A percentile compares a stretch with the other conserved stretches of the same genome.
phyloP scores from a whole-genome alignment of 2,113 vertebrate genomes.

The Plestiodon gilberti region DNA sequence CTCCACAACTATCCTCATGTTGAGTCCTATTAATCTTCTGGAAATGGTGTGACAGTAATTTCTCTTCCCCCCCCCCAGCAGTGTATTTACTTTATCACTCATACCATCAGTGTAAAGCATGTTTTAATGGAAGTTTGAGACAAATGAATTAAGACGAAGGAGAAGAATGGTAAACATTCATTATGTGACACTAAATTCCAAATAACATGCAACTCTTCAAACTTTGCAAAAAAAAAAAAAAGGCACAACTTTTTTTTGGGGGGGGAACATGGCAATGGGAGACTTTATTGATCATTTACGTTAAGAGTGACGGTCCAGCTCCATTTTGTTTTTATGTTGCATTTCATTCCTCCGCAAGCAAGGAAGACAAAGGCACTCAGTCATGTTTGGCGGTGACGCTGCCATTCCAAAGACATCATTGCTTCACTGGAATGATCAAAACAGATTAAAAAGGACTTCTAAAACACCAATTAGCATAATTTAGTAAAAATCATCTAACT shows the following conservation, averaged over 20 bases:
- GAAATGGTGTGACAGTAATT: constrained; percentile 47
- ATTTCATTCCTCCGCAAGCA: constrained; percentile 57
- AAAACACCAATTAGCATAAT: constrained; percentile 69
- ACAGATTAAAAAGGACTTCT: constrained; percentile 64
- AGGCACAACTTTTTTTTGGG: not conserved
- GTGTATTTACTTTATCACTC: constrained; percentile 7
- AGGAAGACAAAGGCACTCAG: constrained; percentile 52
- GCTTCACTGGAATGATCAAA: constrained; percentile 65
- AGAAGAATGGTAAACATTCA: not conserved
- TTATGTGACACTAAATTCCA: constrained; percentile 1
- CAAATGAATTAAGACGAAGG: constrained; percentile 27
- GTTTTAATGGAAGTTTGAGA: constrained; percentile 43
- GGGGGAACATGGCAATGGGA: constrained; percentile 11
- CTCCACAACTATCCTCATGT: constrained; percentile 24
- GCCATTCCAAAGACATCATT: constrained; percentile 45
- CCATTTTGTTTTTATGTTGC: constrained; percentile 38
- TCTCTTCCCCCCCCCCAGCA: not conserved
- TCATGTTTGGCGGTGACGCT: constrained; percentile 20
- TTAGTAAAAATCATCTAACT: constrained; percentile 67
- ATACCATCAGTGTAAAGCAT: constrained; percentile 57
- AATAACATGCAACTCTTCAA: not conserved
- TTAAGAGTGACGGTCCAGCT: constrained; percentile 21
- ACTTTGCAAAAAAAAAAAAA: constrained; percentile 18
- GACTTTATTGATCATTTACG: constrained; percentile 16
- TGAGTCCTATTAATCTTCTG: constrained; percentile 63